Evolutionary conservation across 2,797 vertebrate genomes (phyloP).

Genomic region (Selene dorsalis): DNA sequence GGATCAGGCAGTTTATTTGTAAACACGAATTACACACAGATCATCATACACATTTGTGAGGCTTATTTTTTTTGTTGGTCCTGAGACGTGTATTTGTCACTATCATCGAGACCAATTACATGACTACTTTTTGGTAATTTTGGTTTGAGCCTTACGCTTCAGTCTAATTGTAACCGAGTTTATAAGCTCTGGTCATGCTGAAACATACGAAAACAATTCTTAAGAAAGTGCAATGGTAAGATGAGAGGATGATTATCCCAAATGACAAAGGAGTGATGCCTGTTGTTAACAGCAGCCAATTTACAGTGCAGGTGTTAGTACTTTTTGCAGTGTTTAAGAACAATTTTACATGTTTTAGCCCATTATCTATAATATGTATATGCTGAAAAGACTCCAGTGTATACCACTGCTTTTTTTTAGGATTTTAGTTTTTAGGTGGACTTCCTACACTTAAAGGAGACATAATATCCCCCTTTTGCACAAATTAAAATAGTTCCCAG

Average conservation of each 20-base stretch:
- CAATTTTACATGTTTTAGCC: slow-evolving; percentile 3
- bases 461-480: too few species aligned
- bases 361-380: not conserved
- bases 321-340: slow-evolving; percentile 32
- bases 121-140: too few species aligned
- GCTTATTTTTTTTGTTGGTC: not conserved
- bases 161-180: not conserved
- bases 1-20: not conserved
- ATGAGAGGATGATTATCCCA: slow-evolving; percentile 18
- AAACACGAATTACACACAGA: not conserved
- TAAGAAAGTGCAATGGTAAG: slow-evolving; percentile 39
- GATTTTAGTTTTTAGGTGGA: not conserved
- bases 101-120: too few species aligned
- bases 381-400: not conserved
- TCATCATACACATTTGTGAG: not conserved
- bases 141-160: not conserved
- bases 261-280: slow-evolving; percentile 26
- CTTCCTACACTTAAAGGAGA: too few species aligned
- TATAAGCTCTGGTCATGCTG: slow-evolving; percentile 2
- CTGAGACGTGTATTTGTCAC: not conserved
- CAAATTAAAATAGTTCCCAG: too few species aligned
- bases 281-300: slow-evolving; percentile 45
- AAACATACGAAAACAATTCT: not conserved
- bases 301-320: slow-evolving; percentile 59
- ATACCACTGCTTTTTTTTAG: not conserved